Evolutionary conservation across 2,797 vertebrate genomes (phyloP).

Genomic region (Botia kubotai): DNA sequence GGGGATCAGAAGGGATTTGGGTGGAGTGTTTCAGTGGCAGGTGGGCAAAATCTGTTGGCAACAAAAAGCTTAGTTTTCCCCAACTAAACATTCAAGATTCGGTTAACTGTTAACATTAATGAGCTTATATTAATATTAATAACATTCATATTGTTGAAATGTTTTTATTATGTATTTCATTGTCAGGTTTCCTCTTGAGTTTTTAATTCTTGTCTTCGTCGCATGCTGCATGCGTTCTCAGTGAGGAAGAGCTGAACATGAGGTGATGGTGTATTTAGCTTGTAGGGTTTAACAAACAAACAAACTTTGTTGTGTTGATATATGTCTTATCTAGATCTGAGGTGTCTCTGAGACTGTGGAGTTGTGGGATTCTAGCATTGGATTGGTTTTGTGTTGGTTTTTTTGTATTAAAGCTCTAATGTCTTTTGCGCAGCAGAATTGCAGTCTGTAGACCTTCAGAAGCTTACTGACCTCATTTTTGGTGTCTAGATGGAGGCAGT

Average conservation of each 20-base stretch:
- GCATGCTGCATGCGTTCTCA: no score
- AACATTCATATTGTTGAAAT: background rate
- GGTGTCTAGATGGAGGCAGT: slow-evolving; percentile 5
- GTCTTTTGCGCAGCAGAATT: background rate
- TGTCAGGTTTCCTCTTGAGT: no score
- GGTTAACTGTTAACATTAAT: background rate
- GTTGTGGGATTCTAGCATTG: background rate
- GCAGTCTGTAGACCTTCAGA: background rate
- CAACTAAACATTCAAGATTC: background rate
- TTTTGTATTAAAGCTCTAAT: background rate
- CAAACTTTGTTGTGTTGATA: no score
- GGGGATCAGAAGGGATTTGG: slow-evolving; percentile 32
- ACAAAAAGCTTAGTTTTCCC: slow-evolving; percentile 3
- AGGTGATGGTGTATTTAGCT: no score
- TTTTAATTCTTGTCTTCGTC: no score
- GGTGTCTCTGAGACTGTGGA: no score
- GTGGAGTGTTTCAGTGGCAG: slow-evolving; percentile 19
- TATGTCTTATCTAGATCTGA: no score
- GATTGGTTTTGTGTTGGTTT: background rate
- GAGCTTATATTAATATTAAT: no score
- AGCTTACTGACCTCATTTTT: slow-evolving; percentile 20
- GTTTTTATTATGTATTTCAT: background rate
- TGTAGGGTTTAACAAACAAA: no score
- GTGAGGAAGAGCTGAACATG: no score
- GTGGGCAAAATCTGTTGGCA: slow-evolving; percentile 42